These are phyloP conservation scores for Esperia sulphurella DNA, from an alignment of 2,888 invertebrate species.

Conservation along the genomic window DNA sequence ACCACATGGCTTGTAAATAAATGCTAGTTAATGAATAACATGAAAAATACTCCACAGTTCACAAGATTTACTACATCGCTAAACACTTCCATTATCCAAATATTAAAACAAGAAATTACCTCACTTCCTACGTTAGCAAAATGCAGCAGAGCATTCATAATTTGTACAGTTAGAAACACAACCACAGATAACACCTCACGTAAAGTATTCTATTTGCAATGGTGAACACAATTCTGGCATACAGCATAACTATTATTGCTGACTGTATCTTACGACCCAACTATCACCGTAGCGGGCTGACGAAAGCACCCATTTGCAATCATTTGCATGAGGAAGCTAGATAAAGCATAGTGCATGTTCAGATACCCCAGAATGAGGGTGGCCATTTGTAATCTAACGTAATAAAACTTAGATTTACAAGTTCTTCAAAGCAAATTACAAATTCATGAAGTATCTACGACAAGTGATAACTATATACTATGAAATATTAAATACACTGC, in stretches of 20 bases:
- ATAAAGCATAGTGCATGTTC: constrained; percentile 43
- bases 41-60: too few species aligned
- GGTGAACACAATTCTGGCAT: constrained; percentile 2
- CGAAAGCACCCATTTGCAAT: constrained; percentile 59
- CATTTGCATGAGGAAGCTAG: constrained; percentile 67
- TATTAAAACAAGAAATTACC: constrained; percentile 14
- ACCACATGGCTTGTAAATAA: too few species aligned
- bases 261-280: constrained; percentile 15
- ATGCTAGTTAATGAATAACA: too few species aligned
- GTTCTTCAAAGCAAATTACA: not conserved
- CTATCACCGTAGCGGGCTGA: constrained; percentile 25
- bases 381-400: constrained; percentile 27
- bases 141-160: constrained; percentile 18
- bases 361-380: constrained; percentile 40
- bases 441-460: not conserved
- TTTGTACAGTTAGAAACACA: constrained; percentile 11
- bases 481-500: not conserved
- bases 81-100: constrained; percentile 16
- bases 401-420: not conserved
- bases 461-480: not conserved
- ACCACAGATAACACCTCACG: constrained; percentile 1
- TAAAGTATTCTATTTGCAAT: not conserved
- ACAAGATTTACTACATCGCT: constrained; percentile 7
- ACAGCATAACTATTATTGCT: constrained; percentile 3
- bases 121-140: constrained; percentile 13